Evolutionary conservation across 2,797 vertebrate species (phyloP), one percentile per base, ranked within the genome.

Genomic region (Eulemur rubriventer): DNA sequence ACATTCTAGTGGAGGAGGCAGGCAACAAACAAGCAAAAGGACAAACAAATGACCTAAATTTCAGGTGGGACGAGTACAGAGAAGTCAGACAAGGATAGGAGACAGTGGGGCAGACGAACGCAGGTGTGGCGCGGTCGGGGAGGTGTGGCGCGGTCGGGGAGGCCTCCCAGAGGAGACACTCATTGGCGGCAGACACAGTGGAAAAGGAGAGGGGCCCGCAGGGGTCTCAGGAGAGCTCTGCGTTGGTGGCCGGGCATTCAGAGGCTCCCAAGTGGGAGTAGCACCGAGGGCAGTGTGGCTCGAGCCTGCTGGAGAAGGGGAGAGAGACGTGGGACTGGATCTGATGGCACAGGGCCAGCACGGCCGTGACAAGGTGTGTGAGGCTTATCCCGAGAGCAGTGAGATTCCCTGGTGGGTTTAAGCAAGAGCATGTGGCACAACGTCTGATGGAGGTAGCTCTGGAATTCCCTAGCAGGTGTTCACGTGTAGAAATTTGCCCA

Each of bases 341-440:
- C 35, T 30, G 35, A 38, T 14, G 7, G 1, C 10, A 4, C 8
- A 46, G 12, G 4, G 26, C 26, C 30, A 43, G 18, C 4, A 38
- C 6, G 2, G 16, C 46, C 11, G n/a, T 1, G 1, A 24, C 33
- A 4, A 67, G 48, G 9, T 46, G 2, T 28, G 24, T 48, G 26
- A 18, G 13, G 17, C 24, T 73, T 41, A 20, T 28, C 43, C 43
- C 8, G 4, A 72, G 20, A 89, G 38, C n/a, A 41, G 13, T 22
- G 28, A 67, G 43, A 69, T 24, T n/a, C n/a, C 22, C 70, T 17
- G 18, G 4, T 0, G 14, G 41, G 43, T 30, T 83, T 82, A 3
- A 55, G 35, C 41, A 14, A 63, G 41, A 30, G 43, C 28, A 11
- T 6, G 52, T 50, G 30, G 38, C 43, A 30, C 24, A 65, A n/a